These are phyloP conservation scores for Morinoia aosen DNA, from an alignment of 2,888 invertebrate species.

Conservation along the genomic window DNA sequence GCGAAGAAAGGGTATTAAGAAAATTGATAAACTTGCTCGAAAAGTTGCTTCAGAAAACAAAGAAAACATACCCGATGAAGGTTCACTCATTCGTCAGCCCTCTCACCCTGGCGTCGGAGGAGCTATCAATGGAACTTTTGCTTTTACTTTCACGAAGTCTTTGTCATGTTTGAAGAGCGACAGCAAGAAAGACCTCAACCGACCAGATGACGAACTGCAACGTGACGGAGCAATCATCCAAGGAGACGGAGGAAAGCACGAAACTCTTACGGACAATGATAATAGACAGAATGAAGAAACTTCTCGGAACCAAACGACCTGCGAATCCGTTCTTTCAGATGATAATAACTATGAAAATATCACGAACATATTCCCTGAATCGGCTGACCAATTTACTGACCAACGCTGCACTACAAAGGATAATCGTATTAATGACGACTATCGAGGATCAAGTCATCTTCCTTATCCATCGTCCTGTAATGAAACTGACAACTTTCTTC, in stretches of 20 bases:
- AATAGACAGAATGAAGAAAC: slow-evolving; percentile 19
- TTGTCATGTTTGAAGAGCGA: slow-evolving; percentile 31
- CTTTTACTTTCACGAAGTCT: slow-evolving; percentile 63
- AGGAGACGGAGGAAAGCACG: not conserved
- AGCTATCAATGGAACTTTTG: slow-evolving; percentile 55
- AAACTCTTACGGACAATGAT: not conserved
- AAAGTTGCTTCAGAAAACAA: slow-evolving; percentile 8
- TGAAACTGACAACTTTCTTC: not conserved
- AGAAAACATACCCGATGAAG: slow-evolving; percentile 42
- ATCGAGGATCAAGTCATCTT: not conserved
- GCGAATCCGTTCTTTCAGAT: slow-evolving; percentile 5
- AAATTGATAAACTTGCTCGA: not conserved
- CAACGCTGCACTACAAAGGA: not conserved
- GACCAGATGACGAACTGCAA: not conserved
- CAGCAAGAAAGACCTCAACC: not conserved
- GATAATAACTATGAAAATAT: slow-evolving; percentile 17
- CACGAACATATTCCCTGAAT: slow-evolving; percentile 5
- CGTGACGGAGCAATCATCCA: not conserved
- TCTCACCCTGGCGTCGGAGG: not conserved
- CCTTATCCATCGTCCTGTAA: not conserved
- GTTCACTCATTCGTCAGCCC: not conserved
- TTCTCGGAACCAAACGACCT: not conserved
- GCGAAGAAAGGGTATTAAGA: not conserved
- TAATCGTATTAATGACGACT: not conserved
- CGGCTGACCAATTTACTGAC: not conserved